phyloP scores from a whole-genome alignment of 2,113 vertebrate genomes.

The Rattus rattus region DNA sequence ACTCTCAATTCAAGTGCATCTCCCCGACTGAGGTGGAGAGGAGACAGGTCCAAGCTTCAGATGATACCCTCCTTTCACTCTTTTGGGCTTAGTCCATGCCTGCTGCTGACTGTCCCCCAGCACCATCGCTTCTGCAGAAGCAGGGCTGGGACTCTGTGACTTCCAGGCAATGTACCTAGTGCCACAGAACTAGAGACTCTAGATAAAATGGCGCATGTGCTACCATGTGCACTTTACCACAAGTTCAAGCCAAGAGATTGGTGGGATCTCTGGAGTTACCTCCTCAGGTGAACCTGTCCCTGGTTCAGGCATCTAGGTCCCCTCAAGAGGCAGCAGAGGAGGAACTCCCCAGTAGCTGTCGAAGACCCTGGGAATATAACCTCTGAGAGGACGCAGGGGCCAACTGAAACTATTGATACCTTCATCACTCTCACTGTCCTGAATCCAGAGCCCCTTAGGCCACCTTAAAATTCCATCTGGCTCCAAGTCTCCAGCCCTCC shows the following conservation, averaged over 20 bases:
- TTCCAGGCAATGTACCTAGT: background rate
- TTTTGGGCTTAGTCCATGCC: background rate
- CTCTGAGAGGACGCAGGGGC: background rate
- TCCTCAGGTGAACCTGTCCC: background rate
- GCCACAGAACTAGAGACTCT: background rate
- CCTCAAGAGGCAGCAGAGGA: background rate
- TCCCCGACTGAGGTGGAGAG: background rate
- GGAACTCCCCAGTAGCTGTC: background rate
- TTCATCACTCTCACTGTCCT: background rate
- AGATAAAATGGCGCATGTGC: background rate
- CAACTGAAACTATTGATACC: background rate
- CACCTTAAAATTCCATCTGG: background rate
- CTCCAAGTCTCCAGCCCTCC: background rate
- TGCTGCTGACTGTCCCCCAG: background rate
- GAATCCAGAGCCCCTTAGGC: background rate
- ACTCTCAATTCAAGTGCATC: background rate
- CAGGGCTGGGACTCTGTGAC: background rate
- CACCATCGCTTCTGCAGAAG: background rate
- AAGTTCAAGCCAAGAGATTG: background rate
- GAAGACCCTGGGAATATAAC: background rate
- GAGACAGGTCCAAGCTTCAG: background rate
- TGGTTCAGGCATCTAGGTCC: too few relatives aligned
- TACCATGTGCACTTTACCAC: background rate
- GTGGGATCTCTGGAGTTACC: background rate
- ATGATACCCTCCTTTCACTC: background rate